Evolutionary conservation across 1,140 invertebrate genomes (phyloP), one percentile per base, ranked within the genome.

Genomic region (Vanessa tameamea): DNA sequence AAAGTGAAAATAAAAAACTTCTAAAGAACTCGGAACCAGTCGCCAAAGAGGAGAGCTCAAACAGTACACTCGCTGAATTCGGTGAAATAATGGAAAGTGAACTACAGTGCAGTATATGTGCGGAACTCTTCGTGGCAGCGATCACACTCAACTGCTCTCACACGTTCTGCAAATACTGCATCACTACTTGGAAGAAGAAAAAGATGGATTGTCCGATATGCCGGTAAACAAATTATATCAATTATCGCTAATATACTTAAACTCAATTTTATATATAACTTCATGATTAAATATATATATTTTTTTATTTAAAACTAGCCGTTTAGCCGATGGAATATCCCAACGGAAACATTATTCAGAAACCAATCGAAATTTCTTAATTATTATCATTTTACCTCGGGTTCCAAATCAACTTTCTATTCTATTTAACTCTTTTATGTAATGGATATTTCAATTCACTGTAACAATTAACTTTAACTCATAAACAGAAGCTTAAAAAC

Each of bases 81-180:
- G 93, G 90, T 26, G 88, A 95, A 69, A 93, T 96, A n/a, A 94
- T 97, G 93, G 96, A 97, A 77, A 95, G 94, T 68, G 96, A 97
- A 83, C 87, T 97, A 16, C 95, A 95, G 69, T 98, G 97, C 83
- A 95, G 94, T 68, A 96, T 98, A 73, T 98, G 97, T 83, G 95
- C 95, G 64, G 97, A 97, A 91, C 87, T 97, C 1, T 96, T 97
- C 87, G 92, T 97, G 0, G 92, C 92, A 48, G 95, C 96, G 0
- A 95, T 94, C 14, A 95, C 95, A 0, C 86, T 97, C 8, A 95
- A 95, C 82, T 98, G 97, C 85, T 95, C 95, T 0, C 97, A 98
- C 78, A 96, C 95, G 1, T 97, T 96, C 82, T 98, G 97, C 84
- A 90, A 94, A 43, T 93, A 94, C 77, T 97, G 97, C 82, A 97